Conservation (phyloP, 2,888 invertebrate genomes). For the Aphodius sticticus region DNA sequence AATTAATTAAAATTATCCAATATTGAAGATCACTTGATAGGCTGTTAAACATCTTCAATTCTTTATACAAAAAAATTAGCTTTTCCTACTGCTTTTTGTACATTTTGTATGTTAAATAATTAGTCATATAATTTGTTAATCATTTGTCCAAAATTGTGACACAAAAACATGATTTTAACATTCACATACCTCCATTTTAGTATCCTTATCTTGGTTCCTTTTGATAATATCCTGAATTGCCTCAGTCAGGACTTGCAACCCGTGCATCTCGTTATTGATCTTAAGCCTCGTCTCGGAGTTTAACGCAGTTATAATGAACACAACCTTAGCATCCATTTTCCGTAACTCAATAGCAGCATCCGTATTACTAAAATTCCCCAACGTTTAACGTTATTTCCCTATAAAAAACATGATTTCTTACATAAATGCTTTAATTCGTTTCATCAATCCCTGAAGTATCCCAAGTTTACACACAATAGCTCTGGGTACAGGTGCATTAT, state of each 20-base stretch:
- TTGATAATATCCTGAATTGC: constrained; percentile 72
- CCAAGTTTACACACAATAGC: constrained; percentile 68
- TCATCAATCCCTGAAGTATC: constrained; percentile 75
- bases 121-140: no score
- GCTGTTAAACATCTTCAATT: background rate
- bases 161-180: constrained; percentile 32
- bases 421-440: constrained; percentile 60
- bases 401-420: constrained; percentile 28
- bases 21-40: no score
- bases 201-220: constrained; percentile 45
- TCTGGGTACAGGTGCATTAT: constrained; percentile 73
- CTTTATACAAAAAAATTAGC: background rate
- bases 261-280: constrained; percentile 74
- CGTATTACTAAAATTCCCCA: constrained; percentile 60
- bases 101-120: no score
- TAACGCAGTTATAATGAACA: constrained; percentile 89
- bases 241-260: constrained; percentile 72
- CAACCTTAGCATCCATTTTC: constrained; percentile 85
- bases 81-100: no score
- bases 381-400: background rate
- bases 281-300: constrained; percentile 72
- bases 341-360: constrained; percentile 75
- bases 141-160: no score
- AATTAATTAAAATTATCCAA: background rate
- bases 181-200: constrained; percentile 42